Percentiles rank a stretch among this genome's conserved stretches.
Conservation (phyloP, 1,140 invertebrate genomes). For the Lepidurus arcticus region DNA sequence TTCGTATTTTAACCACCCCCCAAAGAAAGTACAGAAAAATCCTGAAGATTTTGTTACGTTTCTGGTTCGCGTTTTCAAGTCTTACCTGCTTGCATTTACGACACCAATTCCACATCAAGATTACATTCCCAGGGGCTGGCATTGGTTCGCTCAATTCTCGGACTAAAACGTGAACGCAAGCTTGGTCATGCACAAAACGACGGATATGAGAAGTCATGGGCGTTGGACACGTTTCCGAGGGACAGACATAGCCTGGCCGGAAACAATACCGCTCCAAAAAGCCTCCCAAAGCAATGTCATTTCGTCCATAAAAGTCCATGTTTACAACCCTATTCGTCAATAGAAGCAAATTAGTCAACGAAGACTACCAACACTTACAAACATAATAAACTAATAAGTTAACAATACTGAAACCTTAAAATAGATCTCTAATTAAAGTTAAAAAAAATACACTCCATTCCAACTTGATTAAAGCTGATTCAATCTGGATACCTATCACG, state of each 20-base stretch:
- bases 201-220: constrained; percentile 79
- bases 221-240: constrained; percentile 49
- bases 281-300: constrained; percentile 89
- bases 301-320: constrained; percentile 91
- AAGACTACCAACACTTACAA: background rate
- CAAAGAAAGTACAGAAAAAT: constrained; percentile 32
- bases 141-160: constrained; percentile 48
- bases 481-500: too few relatives aligned
- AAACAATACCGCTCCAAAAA: constrained; percentile 93
- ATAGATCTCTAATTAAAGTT: background rate
- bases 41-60: constrained; percentile 7
- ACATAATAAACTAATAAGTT: background rate
- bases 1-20: constrained; percentile 36
- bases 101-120: constrained; percentile 87
- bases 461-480: too few relatives aligned
- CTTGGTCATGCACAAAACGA: constrained; percentile 70
- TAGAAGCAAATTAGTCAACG: constrained; percentile 32
- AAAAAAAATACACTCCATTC: too few relatives aligned
- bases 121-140: constrained; percentile 46
- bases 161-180: constrained; percentile 63
- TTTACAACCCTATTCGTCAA: constrained; percentile 61
- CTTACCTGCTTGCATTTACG: constrained; percentile 62
- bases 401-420: constrained; percentile 6
- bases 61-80: background rate
- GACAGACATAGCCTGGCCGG: constrained; percentile 73